A percentile compares a stretch with the other conserved stretches of the same genome.
Evolutionary conservation across 64 coral and sea anemone genomes (phyloP).

Genomic region (Dendronephthya gigantea): DNA sequence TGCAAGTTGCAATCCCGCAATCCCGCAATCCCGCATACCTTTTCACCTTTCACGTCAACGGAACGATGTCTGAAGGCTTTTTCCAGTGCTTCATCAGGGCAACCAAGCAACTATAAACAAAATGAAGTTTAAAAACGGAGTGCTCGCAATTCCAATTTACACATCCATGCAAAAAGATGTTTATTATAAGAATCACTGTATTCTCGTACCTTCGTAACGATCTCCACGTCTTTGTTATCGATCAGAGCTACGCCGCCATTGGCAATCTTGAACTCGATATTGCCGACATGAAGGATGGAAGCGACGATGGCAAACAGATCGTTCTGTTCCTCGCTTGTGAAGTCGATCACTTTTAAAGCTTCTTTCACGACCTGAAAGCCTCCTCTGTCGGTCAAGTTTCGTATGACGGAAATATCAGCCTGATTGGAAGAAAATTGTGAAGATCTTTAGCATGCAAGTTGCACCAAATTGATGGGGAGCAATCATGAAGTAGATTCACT

Average conservation of each 20-base stretch:
- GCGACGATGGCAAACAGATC: background rate
- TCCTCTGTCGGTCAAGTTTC: conserved; percentile 28
- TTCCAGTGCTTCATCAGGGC: conserved; percentile 71
- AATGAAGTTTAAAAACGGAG: background rate
- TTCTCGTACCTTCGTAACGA: conserved; percentile 80
- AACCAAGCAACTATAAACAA: conserved; percentile 60
- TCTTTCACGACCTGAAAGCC: background rate
- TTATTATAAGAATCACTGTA: background rate
- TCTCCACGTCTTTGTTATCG: conserved; percentile 68
- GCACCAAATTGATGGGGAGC: too few relatives aligned
- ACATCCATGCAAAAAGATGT: background rate
- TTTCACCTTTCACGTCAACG: conserved; percentile 83
- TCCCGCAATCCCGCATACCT: conserved; percentile 42
- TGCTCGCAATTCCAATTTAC: too few relatives aligned
- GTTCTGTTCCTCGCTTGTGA: background rate
- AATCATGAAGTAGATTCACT: too few relatives aligned
- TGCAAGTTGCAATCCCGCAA: background rate
- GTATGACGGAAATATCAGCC: conserved; percentile 50
- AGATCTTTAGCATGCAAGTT: too few relatives aligned
- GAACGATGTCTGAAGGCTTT: conserved; percentile 64
- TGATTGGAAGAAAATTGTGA: background rate
- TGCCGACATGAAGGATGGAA: background rate
- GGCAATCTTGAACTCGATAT: conserved; percentile 25
- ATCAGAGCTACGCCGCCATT: conserved; percentile 43
- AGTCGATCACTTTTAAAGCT: background rate